Conservation (phyloP, 2,113 vertebrate species). For the Vombatus ursinus region DNA sequence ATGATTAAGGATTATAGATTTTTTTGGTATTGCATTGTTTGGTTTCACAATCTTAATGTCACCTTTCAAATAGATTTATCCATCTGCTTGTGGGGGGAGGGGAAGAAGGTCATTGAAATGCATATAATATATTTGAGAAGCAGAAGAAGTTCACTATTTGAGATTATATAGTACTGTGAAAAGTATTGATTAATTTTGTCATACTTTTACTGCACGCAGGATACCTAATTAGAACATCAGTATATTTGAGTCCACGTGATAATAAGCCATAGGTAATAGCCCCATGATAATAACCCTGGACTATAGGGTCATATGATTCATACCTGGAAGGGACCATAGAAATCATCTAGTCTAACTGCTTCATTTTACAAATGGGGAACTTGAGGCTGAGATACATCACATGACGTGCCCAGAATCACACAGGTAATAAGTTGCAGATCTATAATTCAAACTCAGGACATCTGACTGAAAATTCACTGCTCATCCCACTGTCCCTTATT, state of each 20-base stretch:
- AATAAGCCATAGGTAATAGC: background rate
- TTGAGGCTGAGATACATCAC: background rate
- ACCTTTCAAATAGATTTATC: constrained; percentile 73
- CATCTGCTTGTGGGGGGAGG: constrained; percentile 58
- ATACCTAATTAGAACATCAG: background rate
- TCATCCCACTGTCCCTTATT: background rate
- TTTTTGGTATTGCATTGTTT: constrained; percentile 79
- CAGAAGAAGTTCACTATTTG: constrained; percentile 67
- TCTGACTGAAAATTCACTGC: background rate
- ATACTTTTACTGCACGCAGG: background rate
- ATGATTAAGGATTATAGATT: constrained; percentile 82
- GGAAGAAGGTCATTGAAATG: constrained; percentile 66
- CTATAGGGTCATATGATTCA: background rate
- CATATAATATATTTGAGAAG: constrained; percentile 68
- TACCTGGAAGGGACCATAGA: background rate
- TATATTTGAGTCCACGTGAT: background rate
- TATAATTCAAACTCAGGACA: background rate
- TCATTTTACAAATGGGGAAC: background rate
- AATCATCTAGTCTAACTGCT: background rate
- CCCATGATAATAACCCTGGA: background rate
- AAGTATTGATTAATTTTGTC: background rate
- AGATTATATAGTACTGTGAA: background rate
- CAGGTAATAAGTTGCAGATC: background rate
- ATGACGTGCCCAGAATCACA: background rate
- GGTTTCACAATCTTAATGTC: constrained; percentile 82